Percentiles rank a stretch among this genome's conserved stretches.
These are phyloP conservation scores for Chesias legatella DNA, from an alignment of 2,888 invertebrate genomes.

Conservation along the genomic window DNA sequence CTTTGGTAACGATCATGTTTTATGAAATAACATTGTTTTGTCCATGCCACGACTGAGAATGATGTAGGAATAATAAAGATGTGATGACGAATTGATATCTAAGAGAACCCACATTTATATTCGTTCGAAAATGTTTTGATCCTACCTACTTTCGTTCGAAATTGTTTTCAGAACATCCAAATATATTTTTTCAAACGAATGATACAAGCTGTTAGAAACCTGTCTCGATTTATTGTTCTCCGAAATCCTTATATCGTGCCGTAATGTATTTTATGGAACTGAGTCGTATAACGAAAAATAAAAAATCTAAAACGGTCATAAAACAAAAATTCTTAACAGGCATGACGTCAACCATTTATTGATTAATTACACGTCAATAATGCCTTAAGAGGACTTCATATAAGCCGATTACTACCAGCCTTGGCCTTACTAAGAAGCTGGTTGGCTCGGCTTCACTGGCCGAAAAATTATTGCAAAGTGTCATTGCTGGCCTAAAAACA, in stretches of 20 bases:
- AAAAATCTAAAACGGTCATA: slow-evolving; percentile 4
- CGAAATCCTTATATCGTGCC: too few species aligned
- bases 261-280: too few species aligned
- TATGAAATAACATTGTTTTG: slow-evolving; percentile 32
- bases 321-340: slow-evolving; percentile 7
- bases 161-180: too few species aligned
- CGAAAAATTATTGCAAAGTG: slow-evolving; percentile 23
- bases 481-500: slow-evolving; percentile 16
- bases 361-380: slow-evolving; percentile 28
- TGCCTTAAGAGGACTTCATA: slow-evolving; percentile 25
- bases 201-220: too few species aligned
- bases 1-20: slow-evolving; percentile 37
- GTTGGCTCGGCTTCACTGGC: slow-evolving; percentile 11
- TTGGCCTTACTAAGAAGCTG: slow-evolving; percentile 3
- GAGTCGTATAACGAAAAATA: neutral
- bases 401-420: slow-evolving; percentile 25
- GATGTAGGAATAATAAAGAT: neutral
- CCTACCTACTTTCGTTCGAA: too few species aligned
- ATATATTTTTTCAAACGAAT: too few species aligned
- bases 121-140: too few species aligned
- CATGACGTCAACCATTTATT: slow-evolving; percentile 25
- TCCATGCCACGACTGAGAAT: slow-evolving; percentile 30
- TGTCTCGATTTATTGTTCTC: too few species aligned
- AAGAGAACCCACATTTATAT: too few species aligned
- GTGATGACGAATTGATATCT: neutral